These are phyloP conservation scores for Coregonus ussuriensis DNA, from an alignment of 2,797 vertebrate species.

Conservation along the genomic window DNA sequence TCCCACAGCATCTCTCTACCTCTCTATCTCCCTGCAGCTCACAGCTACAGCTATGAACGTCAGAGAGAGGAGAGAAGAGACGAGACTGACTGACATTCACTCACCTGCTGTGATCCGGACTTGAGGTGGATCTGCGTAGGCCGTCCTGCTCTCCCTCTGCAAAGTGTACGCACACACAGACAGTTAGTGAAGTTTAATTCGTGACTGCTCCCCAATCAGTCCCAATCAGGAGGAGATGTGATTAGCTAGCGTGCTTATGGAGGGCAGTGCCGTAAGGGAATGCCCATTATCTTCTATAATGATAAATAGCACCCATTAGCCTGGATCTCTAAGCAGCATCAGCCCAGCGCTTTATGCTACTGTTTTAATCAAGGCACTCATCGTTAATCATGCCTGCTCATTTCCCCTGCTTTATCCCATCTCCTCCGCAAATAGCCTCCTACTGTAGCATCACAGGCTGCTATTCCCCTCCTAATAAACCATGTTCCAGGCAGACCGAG, in stretches of 20 bases:
- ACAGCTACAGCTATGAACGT: background rate
- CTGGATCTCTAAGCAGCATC: conserved; percentile 25
- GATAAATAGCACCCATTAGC: conserved; percentile 61
- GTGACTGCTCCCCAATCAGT: conserved; percentile 35
- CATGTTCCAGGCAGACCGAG: conserved; percentile 10
- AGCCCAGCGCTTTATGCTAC: conserved; percentile 22
- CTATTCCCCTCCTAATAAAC: conserved; percentile 2
- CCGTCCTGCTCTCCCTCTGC: conserved; percentile 74
- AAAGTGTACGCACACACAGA: conserved; percentile 20
- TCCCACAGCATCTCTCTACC: background rate
- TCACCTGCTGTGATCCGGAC: conserved; percentile 78
- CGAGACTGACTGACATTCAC: conserved; percentile 13
- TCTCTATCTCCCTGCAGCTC: background rate
- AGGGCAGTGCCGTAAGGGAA: conserved; percentile 1
- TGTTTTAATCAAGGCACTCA: conserved; percentile 48
- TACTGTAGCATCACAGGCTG: conserved; percentile 8
- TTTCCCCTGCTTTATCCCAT: background rate
- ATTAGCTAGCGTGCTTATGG: conserved; percentile 6
- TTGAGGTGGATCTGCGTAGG: conserved; percentile 74
- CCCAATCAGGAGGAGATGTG: conserved; percentile 37
- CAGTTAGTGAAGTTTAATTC: conserved; percentile 8
- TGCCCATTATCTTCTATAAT: conserved; percentile 29
- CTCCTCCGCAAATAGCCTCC: background rate
- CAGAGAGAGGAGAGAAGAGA: background rate
- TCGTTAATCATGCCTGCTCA: conserved; percentile 44